Evolutionary conservation across 2,888 invertebrate species (phyloP).

Genomic region (Mimachlamys varia): DNA sequence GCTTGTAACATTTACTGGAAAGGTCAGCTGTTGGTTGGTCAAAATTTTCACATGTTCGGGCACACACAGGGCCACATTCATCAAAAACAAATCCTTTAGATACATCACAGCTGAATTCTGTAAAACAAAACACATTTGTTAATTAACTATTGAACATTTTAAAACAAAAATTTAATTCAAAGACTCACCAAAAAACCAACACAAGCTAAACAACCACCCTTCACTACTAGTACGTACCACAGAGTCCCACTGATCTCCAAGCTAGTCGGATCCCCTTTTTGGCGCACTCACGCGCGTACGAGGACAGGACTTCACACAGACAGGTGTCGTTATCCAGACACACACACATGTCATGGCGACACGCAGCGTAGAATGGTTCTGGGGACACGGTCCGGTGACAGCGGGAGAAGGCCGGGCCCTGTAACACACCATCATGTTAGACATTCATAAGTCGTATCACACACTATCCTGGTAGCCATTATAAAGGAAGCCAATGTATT

Average conservation of each 20-base stretch:
- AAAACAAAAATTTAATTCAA: too few relatives aligned
- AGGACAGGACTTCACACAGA: conserved; percentile 77
- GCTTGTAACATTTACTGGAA: conserved; percentile 77
- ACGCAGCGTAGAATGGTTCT: conserved; percentile 77
- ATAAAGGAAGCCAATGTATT: too few relatives aligned
- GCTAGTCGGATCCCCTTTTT: conserved; percentile 75
- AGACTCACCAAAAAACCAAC: too few relatives aligned
- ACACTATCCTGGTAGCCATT: neutral
- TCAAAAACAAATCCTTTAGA: conserved; percentile 79
- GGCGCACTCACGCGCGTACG: conserved; percentile 79
- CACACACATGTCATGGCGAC: conserved; percentile 80
- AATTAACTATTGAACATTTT: neutral
- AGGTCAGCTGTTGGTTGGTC: conserved; percentile 68
- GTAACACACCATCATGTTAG: conserved; percentile 49
- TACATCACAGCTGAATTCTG: conserved; percentile 77
- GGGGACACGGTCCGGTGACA: conserved; percentile 77
- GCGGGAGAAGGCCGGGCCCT: conserved; percentile 74
- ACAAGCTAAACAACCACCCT: neutral
- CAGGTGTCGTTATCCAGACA: conserved; percentile 76
- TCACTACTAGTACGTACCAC: conserved; percentile 71
- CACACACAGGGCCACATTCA: conserved; percentile 80
- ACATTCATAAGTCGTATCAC: neutral
- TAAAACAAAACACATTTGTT: conserved; percentile 44
- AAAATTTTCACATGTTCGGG: conserved; percentile 77
- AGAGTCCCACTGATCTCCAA: conserved; percentile 76